A percentile compares a stretch with the other conserved stretches of the same genome.
These are phyloP conservation scores for Scaptomyza tumidula DNA, from an alignment of 2,888 invertebrate genomes.

Conservation along the genomic window DNA sequence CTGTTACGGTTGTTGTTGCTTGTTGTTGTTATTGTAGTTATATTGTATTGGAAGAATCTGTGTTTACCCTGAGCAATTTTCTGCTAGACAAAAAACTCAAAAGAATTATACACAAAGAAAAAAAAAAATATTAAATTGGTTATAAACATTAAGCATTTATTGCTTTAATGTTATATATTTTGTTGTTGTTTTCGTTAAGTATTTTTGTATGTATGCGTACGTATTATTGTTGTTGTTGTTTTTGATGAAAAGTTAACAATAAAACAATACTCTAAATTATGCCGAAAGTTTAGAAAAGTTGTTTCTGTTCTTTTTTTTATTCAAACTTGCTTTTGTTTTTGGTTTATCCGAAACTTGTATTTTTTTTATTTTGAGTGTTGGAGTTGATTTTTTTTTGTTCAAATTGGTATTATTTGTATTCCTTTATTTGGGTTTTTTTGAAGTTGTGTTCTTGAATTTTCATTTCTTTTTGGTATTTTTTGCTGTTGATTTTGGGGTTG, in stretches of 20 bases:
- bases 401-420: slow-evolving; percentile 22
- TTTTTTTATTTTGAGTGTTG: slow-evolving; percentile 50
- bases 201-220: slow-evolving; percentile 10
- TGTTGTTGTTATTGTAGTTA: slow-evolving; percentile 50
- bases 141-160: not conserved
- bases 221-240: slow-evolving; percentile 24
- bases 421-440: slow-evolving; percentile 10
- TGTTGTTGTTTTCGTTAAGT: slow-evolving; percentile 14
- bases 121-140: slow-evolving; percentile 7
- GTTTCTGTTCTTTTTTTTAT: slow-evolving; percentile 13
- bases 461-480: slow-evolving; percentile 6
- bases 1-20: slow-evolving; percentile 43
- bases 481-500: not conserved
- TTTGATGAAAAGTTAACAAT: slow-evolving; percentile 18
- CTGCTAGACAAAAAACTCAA: slow-evolving; percentile 64
- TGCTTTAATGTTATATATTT: slow-evolving; percentile 6
- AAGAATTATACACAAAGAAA: slow-evolving; percentile 23
- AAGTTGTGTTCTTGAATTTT: slow-evolving; percentile 4
- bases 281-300: slow-evolving; percentile 61
- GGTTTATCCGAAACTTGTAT: slow-evolving; percentile 70
- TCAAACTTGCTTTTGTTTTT: slow-evolving; percentile 23
- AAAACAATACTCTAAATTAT: slow-evolving; percentile 42
- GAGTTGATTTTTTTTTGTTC: slow-evolving; percentile 34
- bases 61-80: slow-evolving; percentile 85
- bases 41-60: slow-evolving; percentile 85